Conservation (phyloP, 2,797 vertebrate genomes). For the Melanitta fusca region DNA sequence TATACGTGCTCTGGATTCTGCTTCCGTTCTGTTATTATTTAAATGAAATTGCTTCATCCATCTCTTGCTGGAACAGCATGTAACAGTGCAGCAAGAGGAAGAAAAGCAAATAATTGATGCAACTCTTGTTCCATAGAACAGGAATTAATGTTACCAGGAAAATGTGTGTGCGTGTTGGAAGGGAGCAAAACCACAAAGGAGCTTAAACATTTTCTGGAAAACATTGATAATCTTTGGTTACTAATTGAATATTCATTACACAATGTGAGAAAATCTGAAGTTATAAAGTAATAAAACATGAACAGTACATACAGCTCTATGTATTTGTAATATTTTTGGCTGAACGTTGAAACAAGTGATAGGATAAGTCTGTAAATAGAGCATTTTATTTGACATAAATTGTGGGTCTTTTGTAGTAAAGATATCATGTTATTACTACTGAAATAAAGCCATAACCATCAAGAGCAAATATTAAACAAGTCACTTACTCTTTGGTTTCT, state of each 20-base stretch:
- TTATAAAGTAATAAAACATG: background rate
- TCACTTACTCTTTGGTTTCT: slow-evolving; percentile 50
- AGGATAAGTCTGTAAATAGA: background rate
- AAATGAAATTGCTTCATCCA: slow-evolving; percentile 38
- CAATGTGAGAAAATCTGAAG: background rate
- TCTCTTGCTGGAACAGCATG: slow-evolving; percentile 10
- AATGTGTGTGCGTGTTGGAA: background rate
- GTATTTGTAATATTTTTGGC: background rate
- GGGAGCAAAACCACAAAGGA: background rate
- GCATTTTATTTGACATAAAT: background rate
- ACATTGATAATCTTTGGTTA: background rate
- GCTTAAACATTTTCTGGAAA: background rate
- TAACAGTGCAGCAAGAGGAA: background rate
- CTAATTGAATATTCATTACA: background rate
- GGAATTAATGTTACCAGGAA: background rate
- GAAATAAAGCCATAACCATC: background rate
- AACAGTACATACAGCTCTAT: background rate
- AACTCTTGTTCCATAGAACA: background rate
- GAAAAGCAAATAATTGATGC: background rate
- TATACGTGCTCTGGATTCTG: background rate
- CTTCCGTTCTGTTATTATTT: slow-evolving; percentile 12
- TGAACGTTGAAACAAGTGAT: background rate
- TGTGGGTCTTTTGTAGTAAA: background rate
- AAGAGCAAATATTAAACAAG: background rate
- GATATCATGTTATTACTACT: background rate